Evolutionary conservation across 2,797 vertebrate species (phyloP), one percentile per base, ranked within the genome.

Genomic region (Platalea minor): DNA sequence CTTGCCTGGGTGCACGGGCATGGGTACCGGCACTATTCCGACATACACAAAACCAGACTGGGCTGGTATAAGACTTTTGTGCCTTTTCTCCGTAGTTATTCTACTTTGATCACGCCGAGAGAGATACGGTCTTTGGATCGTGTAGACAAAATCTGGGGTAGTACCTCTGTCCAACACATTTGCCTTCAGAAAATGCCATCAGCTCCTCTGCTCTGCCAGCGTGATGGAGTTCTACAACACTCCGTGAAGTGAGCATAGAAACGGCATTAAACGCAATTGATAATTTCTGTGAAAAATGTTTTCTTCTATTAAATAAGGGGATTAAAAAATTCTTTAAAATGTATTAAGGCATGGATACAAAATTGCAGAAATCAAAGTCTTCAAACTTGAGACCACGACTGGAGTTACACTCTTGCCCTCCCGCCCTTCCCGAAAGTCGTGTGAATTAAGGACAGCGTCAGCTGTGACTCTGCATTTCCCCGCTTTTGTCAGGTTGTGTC

Each of bases 401-500:
- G 46, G 16, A 21, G 91, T 80, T 50, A 48, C 37, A 56, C 79
- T 70, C 72, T 12, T 75, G 59, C 95, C 96, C 94, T 89, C 78
- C 45, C 59, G 94, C 88, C 93, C 84, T 91, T 94, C 92, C 92
- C 85, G 15, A 2, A 57, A 91, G 90, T 17, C 9, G 69, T 95
- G 91, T 83, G 96, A 97, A 90, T 96, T 96, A 96, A 96, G 96
- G 97, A 75, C 88, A 74, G 89, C 20, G 95, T 95, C 95, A 95
- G 95, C 92, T 95, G 95, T 97, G 97, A 96, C 97, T 98, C 96
- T 93, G 97, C 94, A 96, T 96, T 93, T 95, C 96, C 93, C 93
- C 18, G 79, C 95, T 96, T 92, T 93, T 98, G 94, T 94, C 97
- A 97, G 93, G 85, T 96, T 96, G 96, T 98, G 98, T 97, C 97